Base-by-base conservation (phyloP, 2,888 invertebrate genomes). In the Drosophila macrospina region DNA sequence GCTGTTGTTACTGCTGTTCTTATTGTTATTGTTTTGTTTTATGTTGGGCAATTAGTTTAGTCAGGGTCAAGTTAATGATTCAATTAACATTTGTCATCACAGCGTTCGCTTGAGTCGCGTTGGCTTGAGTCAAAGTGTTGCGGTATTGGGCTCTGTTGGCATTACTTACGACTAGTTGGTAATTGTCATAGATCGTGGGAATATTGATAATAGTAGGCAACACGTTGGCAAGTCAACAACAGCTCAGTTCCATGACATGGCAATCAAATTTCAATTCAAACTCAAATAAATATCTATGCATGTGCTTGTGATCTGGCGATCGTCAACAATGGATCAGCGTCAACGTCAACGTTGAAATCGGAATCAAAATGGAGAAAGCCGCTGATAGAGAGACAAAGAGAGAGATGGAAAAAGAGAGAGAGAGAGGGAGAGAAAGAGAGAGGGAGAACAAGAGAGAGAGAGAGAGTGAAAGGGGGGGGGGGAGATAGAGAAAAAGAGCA, bases 21-120 rank as follows among this genome's bases (percentile, higher is more conserved):
- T 20, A 20, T 20, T 20, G 20, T 20, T 55, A 45, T 34, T 68
- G 55, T 68, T 81, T 78, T 72, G 55, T 64, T 80, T 81, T 72
- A 81, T 81, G 83, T 82, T 84, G 79, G 79, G 68, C 84, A 84
- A 82, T 82, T 82, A 82, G 73, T 66, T n/a, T 59, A 55, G 44
- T 52, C 83, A 83, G 83, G 83, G 83, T 83, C 85, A 83, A 64
- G 78, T 82, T 80, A 83, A 83, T 83, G 85, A 83, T 83, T 83
- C 85, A 83, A 83, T 83, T 83, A 83, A 80, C 83, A 83, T 83
- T 83, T 83, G 85, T 85, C 83, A 83, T 82, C 85, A 55, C 66
- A 36, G 36, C 36, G 34, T 30, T 37, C 10, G 16, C 28, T 30
- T 30, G 44, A 41, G 41, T 42, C 44, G 15, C 45, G 28, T 28